Evolutionary conservation across 37 sponge, comb jelly and placozoan species (phyloP), one percentile per base, ranked within the genome.

Genomic region (Amphimedon queenslandica): DNA sequence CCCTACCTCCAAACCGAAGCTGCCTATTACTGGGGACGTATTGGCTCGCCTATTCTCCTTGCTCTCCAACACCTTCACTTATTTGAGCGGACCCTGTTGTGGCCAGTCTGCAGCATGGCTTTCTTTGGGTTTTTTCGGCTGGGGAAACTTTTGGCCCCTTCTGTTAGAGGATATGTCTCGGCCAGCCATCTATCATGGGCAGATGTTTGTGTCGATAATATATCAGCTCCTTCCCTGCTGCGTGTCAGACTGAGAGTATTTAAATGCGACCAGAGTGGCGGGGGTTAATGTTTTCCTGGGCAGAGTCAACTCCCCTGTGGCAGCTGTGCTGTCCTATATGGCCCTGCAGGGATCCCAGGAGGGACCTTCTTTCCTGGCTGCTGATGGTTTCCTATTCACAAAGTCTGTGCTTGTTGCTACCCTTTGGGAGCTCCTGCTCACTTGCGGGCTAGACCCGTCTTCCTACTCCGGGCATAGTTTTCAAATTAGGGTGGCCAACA

Each of bases 221-320:
- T 57, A 1, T 2, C n/a, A 28, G n/a, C 34, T 25, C 75, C 75
- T 37, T 40, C 34, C 16, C n/a, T 34, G 36, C 23, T 66, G 24
- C 20, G 55, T 55, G 69, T 77, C 11, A 21, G 42, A 20, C 25
- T 75, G 38, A 75, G 40, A 23, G 18, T 16, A 6, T 67, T 55
- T 25, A 75, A 75, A 47, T 29, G 42, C 13, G 66, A 75, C 28
- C 76, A 63, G 40, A 23, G 40, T 29, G 65, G 76, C 24, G 39
- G 40, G 25, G 76, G 76, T 27, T 13, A 29, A 63, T 40, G 65
- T 63, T 18, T 75, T 32, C 42, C 25, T 75, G 21, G 65, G 76
- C 23, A 29, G 4, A 32, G 40, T 66, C 16, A 43, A 23, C 42
- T 27, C 21, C 40, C 32, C n/a, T n/a, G n/a, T n/a, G n/a, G n/a